Percentiles rank a stretch among this genome's conserved stretches.
These are phyloP conservation scores for Pagetopsis macropterus DNA, from an alignment of 2,797 vertebrate genomes.

Conservation along the genomic window DNA sequence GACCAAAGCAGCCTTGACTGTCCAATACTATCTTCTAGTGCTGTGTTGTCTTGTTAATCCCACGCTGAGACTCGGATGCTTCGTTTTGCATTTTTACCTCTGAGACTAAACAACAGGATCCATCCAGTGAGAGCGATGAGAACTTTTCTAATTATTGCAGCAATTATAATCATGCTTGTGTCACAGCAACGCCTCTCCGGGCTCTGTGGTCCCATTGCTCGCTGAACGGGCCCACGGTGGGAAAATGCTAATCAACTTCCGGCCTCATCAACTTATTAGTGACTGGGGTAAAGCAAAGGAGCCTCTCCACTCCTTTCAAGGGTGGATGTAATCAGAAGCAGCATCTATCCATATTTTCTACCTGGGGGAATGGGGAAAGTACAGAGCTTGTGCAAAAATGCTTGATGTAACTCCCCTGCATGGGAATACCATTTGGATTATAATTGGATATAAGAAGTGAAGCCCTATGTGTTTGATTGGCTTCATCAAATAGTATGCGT, in stretches of 20 bases:
- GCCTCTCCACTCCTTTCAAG: constrained; percentile 67
- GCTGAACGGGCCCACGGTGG: constrained; percentile 55
- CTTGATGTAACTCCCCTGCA: constrained; percentile 33
- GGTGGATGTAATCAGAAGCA: constrained; percentile 69
- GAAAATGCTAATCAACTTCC: constrained; percentile 71
- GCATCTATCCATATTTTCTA: constrained; percentile 48
- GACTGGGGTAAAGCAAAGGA: constrained; percentile 57
- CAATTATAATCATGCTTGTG: constrained; percentile 77
- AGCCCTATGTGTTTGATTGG: constrained; percentile 30
- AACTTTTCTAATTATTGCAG: constrained; percentile 78
- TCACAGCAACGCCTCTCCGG: constrained; percentile 54
- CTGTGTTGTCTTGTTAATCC: constrained; percentile 31
- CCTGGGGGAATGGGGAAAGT: constrained; percentile 14
- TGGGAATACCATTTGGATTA: constrained; percentile 34
- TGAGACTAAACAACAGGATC: constrained; percentile 67
- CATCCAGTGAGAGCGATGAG: constrained; percentile 60
- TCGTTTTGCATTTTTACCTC: constrained; percentile 73
- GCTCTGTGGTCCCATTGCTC: constrained; percentile 63
- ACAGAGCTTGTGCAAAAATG: constrained; percentile 42
- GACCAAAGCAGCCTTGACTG: constrained; percentile 1
- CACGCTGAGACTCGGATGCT: constrained; percentile 41
- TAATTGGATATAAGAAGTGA: constrained; percentile 41
- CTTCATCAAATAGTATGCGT: constrained; percentile 32
- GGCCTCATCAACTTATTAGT: constrained; percentile 68
- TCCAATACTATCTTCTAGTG: constrained; percentile 4